Conservation (phyloP, 2,888 invertebrate species). For the Dichetophora obliterata region DNA sequence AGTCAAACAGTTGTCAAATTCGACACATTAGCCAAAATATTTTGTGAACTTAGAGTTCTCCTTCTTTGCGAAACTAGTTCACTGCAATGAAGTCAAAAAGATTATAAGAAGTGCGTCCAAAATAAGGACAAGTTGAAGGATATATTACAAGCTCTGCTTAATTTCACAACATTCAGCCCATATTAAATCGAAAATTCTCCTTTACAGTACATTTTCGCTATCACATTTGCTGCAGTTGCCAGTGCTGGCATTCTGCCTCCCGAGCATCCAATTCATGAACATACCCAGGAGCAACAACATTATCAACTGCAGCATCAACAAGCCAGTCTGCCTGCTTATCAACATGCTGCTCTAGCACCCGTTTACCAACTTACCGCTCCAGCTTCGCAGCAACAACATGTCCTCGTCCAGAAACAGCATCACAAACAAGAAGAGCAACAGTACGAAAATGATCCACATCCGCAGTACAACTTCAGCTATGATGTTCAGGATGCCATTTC, state of each 20-base stretch:
- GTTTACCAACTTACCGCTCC: conserved; percentile 36
- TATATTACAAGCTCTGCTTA: too few relatives aligned
- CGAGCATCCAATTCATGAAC: conserved; percentile 52
- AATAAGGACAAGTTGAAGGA: too few relatives aligned
- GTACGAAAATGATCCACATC: conserved; percentile 63
- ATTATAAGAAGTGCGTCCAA: too few relatives aligned
- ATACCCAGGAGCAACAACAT: conserved; percentile 54
- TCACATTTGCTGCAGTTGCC: conserved; percentile 53
- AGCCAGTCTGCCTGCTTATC: not conserved
- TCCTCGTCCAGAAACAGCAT: conserved; percentile 57
- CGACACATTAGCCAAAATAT: conserved; percentile 37
- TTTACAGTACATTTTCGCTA: conserved; percentile 54
- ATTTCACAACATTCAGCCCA: not conserved
- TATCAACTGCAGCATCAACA: conserved; percentile 46
- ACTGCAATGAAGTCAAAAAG: not conserved
- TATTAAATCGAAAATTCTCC: not conserved
- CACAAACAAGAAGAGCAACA: conserved; percentile 57
- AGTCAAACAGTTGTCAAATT: conserved; percentile 18
- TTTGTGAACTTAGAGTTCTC: not conserved
- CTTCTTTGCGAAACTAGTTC: not conserved
- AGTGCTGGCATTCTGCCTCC: conserved; percentile 59
- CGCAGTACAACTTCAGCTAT: conserved; percentile 66
- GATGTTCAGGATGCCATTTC: conserved; percentile 66
- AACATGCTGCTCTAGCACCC: conserved; percentile 9
- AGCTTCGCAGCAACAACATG: conserved; percentile 53